Base-by-base conservation (phyloP, 2,797 vertebrate species). In the Orestias chungarensis region DNA sequence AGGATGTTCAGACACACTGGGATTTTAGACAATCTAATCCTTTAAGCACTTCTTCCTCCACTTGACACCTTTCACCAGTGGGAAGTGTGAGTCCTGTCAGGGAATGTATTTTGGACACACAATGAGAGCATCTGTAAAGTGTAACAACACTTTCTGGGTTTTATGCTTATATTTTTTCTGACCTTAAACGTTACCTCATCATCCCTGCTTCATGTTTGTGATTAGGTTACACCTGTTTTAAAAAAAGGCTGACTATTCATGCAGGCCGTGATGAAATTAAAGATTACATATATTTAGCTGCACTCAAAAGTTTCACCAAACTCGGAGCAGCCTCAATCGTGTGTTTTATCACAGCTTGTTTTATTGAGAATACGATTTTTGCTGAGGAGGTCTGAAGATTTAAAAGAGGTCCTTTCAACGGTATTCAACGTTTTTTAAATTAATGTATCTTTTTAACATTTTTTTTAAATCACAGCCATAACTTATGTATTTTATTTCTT, bases 1-100 rank as follows among this genome's bases (percentile, higher is more conserved):
- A 27, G 29, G 33, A 66, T 66, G 31, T 54, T 59, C 42, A 57
- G 49, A 55, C 64, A 73, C 71, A n/a, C 49, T 8, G 31, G 31
- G 27, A 25, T 38, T 47, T 38, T 25, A 66, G 71, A 57, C 25
- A 66, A 64, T 50, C 70, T 18, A 59, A 61, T 47, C 55, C 23
- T 59, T 71, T 40, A 40, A 38, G 23, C 12, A 4, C 23, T 57
- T 33, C n/a, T 38, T 66, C 52, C 17, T 57, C 52, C 50, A 66
- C 64, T 66, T 57, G 40, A 57, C 42, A 12, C 15, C 49, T 44
- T 44, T 66, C 40, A 73, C 40, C 18, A 20, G 44, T 38, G 15
- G 38, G n/a, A 33, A n/a, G 6, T 33, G 12, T 33, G n/a, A 7
- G 20, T 25, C 29, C 17, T 11, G 42, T 42, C 50, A 47, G 31